phyloP scores from a whole-genome alignment of 2,113 vertebrate genomes.

The Podarcis cretensis region DNA sequence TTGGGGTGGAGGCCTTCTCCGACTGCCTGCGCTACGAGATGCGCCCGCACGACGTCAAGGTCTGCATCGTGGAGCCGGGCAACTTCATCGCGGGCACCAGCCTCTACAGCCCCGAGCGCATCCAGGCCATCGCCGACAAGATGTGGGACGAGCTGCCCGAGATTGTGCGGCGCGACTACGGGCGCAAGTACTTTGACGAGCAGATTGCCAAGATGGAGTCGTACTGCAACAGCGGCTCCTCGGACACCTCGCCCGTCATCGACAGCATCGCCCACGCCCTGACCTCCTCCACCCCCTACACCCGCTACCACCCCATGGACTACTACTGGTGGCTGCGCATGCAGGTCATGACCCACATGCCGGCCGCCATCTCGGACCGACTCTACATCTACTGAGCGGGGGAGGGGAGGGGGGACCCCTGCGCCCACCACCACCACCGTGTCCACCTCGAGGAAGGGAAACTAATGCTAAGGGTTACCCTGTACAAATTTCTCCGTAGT shows the following conservation, averaged over 20 bases:
- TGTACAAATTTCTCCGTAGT: conserved; percentile 47
- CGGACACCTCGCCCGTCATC: conserved; percentile 73
- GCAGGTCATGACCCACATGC: conserved; percentile 84
- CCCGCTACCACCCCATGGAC: conserved; percentile 85
- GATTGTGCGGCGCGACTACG: conserved; percentile 78
- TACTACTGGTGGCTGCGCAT: conserved; percentile 86
- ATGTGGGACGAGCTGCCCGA: conserved; percentile 82
- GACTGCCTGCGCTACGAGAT: conserved; percentile 84
- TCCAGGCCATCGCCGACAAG: conserved; percentile 77
- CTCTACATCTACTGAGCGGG: conserved; percentile 77
- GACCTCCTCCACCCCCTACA: conserved; percentile 71
- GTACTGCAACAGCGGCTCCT: conserved; percentile 76
- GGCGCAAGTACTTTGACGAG: conserved; percentile 79
- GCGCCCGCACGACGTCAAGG: conserved; percentile 78
- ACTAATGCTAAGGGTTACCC: conserved; percentile 18
- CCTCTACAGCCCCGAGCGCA: conserved; percentile 77
- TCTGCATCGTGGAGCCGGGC: conserved; percentile 82
- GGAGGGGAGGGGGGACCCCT: not conserved
- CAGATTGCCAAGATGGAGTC: conserved; percentile 78
- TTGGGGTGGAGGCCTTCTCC: conserved; percentile 81
- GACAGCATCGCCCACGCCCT: conserved; percentile 75
- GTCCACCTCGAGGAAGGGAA: conserved; percentile 37
- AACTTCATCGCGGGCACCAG: conserved; percentile 83
- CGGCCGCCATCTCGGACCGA: conserved; percentile 74
- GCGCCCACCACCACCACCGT: fast-evolving